Percentiles rank a stretch among this genome's conserved stretches.
Evolutionary conservation across 2,113 vertebrate genomes (phyloP).

Genomic region (Ictidomys tridecemlineatus): DNA sequence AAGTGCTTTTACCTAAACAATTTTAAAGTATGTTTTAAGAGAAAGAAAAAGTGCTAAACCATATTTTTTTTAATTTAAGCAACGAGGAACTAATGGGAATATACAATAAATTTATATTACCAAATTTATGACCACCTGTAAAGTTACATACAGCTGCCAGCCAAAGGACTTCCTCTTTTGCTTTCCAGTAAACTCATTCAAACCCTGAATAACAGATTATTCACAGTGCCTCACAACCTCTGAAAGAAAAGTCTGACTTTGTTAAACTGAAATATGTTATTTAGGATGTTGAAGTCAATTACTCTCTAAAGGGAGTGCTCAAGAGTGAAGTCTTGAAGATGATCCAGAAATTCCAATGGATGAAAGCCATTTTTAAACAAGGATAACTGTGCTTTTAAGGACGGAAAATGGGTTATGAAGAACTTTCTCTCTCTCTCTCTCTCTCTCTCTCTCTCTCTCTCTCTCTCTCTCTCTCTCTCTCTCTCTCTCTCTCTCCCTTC

Average conservation of each 20-base stretch:
- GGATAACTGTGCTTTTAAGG: background rate
- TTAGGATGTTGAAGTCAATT: conserved; percentile 4
- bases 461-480: background rate
- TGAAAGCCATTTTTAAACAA: background rate
- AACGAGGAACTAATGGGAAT: background rate
- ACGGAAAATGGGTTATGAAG: background rate
- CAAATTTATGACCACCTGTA: background rate
- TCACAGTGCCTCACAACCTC: background rate
- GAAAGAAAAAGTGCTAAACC: background rate
- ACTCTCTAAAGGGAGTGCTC: background rate
- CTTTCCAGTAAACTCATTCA: background rate
- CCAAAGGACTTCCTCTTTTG: background rate
- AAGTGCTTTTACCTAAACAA: background rate
- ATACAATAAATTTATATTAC: background rate
- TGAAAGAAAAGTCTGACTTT: background rate
- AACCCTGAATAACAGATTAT: conserved; percentile 2
- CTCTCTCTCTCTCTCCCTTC: background rate
- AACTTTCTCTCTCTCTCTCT: background rate
- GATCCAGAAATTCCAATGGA: background rate
- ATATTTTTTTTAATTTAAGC: background rate
- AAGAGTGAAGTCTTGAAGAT: background rate
- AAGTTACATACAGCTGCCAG: background rate
- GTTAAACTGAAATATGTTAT: background rate
- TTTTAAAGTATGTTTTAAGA: background rate
- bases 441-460: too few relatives aligned